Evolutionary conservation across 2,797 vertebrate species (phyloP).

Genomic region (Pseudochirops corinnae): DNA sequence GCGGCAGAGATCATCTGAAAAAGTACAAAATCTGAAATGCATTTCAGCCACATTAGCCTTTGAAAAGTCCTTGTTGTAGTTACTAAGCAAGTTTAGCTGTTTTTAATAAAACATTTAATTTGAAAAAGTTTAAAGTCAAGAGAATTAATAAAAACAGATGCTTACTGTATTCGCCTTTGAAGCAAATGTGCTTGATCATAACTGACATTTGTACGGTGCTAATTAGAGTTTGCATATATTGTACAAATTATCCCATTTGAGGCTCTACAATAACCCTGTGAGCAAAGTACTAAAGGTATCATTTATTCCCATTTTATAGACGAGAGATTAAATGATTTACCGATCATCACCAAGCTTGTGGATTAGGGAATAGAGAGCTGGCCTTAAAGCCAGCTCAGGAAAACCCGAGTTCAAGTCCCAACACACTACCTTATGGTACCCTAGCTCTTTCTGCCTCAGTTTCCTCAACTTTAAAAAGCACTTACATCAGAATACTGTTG

Average conservation of each 20-base stretch:
- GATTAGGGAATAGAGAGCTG: background rate
- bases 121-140: background rate
- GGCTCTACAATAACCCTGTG: background rate
- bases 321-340: background rate
- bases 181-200: background rate
- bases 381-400: background rate
- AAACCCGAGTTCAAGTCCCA: background rate
- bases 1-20: constrained; percentile 1
- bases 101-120: constrained; percentile 1
- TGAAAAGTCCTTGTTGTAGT: background rate
- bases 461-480: background rate
- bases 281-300: background rate
- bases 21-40: constrained; percentile 43
- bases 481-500: background rate
- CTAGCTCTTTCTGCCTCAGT: background rate
- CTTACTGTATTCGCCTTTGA: background rate
- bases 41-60: constrained; percentile 46
- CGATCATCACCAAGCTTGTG: background rate
- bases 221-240: background rate
- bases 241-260: background rate
- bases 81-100: background rate
- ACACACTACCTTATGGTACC: background rate
- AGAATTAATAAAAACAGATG: background rate
- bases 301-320: background rate
- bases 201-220: background rate